Conservation (phyloP, 1,140 invertebrate genomes). For the Phthorimaea operculella region DNA sequence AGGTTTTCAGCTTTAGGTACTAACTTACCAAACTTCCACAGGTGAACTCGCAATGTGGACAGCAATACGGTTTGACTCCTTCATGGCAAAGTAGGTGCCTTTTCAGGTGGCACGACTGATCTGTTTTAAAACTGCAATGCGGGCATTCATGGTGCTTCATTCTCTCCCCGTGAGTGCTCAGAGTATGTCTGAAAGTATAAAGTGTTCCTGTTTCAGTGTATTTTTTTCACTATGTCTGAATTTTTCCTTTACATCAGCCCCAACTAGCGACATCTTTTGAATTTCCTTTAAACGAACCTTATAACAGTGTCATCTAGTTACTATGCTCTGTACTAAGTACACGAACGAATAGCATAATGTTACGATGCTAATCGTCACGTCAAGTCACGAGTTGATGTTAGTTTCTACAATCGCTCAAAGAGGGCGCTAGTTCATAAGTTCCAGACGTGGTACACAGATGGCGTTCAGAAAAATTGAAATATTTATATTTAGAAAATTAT, state of each 20-base stretch:
- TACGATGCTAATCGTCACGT: no score
- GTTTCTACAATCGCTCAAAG: background rate
- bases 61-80: constrained; percentile 86
- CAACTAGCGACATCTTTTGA: no score
- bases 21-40: constrained; percentile 73
- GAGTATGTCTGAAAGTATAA: constrained; percentile 64
- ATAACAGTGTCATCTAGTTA: no score
- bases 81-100: constrained; percentile 82
- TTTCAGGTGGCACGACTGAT: constrained; percentile 76
- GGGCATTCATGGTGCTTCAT: constrained; percentile 72
- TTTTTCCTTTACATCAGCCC: no score
- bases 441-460: background rate
- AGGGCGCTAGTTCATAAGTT: background rate
- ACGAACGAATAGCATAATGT: no score
- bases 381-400: no score
- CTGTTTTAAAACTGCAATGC: constrained; percentile 74
- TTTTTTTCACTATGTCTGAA: no score
- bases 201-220: background rate
- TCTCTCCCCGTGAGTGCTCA: constrained; percentile 64
- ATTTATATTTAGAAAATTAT: constrained; percentile 5
- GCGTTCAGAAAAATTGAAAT: background rate
- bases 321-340: no score
- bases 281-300: no score
- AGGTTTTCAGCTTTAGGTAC: background rate
- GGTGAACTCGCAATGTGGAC: constrained; percentile 83